phyloP scores from a whole-genome alignment of 1,140 invertebrate genomes.

The Drosophila pachea region DNA sequence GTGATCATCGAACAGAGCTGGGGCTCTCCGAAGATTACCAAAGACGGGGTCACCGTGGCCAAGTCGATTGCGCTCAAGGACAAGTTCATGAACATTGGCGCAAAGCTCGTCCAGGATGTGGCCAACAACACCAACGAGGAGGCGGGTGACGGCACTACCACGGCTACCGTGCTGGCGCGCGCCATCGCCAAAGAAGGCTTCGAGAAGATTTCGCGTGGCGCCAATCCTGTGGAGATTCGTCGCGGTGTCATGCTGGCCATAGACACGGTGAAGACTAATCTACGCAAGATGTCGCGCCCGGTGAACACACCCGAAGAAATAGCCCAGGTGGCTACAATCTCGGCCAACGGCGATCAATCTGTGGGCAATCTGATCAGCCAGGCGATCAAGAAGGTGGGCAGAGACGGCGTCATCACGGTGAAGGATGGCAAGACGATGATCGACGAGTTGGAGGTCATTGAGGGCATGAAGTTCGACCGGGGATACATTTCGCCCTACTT shows the following conservation, averaged over 20 bases:
- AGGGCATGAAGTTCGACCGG: conserved; percentile 99
- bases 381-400: conserved; percentile 98
- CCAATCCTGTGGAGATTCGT: conserved; percentile 98
- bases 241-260: conserved; percentile 98
- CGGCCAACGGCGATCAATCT: conserved; percentile 96
- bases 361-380: conserved; percentile 97
- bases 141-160: conserved; percentile 99
- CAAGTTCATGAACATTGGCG: conserved; percentile 99
- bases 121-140: conserved; percentile 99
- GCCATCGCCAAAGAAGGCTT: conserved; percentile 99
- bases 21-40: conserved; percentile 99
- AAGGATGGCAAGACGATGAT: conserved; percentile 99
- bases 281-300: conserved; percentile 93
- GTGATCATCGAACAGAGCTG: conserved; percentile 99
- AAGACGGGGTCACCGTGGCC: conserved; percentile 99
- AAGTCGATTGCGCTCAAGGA: conserved; percentile 98
- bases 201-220: conserved; percentile 98
- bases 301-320: conserved; percentile 99
- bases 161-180: conserved; percentile 97
- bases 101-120: conserved; percentile 99
- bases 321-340: conserved; percentile 99
- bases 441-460: conserved; percentile 98
- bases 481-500: conserved; percentile 99
- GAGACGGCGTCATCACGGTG: conserved; percentile 99
- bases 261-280: conserved; percentile 91